Evolutionary conservation across 1,140 invertebrate genomes (phyloP).

Genomic region (Leptinotarsa defecta): DNA sequence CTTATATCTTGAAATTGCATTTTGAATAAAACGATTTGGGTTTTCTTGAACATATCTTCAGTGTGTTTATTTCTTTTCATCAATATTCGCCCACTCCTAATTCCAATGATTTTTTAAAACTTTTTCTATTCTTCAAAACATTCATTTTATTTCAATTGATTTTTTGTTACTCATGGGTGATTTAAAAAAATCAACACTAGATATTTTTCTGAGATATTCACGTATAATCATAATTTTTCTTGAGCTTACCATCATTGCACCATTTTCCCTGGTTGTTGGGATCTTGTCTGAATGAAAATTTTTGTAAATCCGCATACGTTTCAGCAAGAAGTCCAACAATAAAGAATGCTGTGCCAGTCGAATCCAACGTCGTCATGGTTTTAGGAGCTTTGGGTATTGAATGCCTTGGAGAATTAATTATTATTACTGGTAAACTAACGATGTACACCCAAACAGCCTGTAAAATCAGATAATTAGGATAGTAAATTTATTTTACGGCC

Average conservation of each 20-base stretch:
- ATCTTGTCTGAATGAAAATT: constrained; percentile 86
- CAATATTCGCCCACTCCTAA: no score
- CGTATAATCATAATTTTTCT: neutral
- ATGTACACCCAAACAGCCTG: constrained; percentile 92
- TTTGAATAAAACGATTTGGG: no score
- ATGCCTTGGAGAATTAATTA: constrained; percentile 86
- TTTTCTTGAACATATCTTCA: no score
- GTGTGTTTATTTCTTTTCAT: no score
- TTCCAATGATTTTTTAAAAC: no score
- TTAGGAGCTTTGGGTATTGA: constrained; percentile 75
- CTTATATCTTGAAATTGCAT: no score
- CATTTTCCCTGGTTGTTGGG: constrained; percentile 85
- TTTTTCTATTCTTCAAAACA: no score
- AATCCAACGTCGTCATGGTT: constrained; percentile 83
- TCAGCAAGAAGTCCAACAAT: constrained; percentile 82
- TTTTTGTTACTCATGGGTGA: no score
- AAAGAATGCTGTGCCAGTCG: constrained; percentile 82
- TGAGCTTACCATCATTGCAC: constrained; percentile 78
- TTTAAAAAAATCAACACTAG: no score
- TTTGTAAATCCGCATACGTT: constrained; percentile 88
- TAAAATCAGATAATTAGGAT: constrained; percentile 35
- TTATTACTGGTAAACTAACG: constrained; percentile 88
- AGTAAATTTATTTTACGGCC: no score
- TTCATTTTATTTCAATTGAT: no score
- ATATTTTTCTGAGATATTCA: no score